phyloP scores from a whole-genome alignment of 2,888 invertebrate genomes.

The Pegoplata infirma region DNA sequence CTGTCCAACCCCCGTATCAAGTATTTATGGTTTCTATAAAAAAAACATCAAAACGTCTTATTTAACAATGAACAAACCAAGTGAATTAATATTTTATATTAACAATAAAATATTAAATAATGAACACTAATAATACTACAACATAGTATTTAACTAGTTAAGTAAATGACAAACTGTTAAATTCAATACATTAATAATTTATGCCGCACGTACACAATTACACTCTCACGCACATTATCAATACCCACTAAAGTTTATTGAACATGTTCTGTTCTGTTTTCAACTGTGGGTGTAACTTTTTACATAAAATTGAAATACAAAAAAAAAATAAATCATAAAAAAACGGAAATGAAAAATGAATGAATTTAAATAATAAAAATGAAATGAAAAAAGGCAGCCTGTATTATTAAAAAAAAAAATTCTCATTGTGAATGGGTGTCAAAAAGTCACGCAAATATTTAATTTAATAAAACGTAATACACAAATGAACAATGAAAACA shows the following conservation, averaged over 20 bases:
- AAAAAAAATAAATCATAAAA: constrained; percentile 41
- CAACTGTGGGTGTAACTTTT: constrained; percentile 37
- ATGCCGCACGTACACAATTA: constrained; percentile 41
- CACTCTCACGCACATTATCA: constrained; percentile 37
- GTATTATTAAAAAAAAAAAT: constrained; percentile 37
- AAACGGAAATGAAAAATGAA: constrained; percentile 53
- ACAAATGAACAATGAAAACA: constrained; percentile 46
- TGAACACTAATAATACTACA: background rate
- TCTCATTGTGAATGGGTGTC: constrained; percentile 48
- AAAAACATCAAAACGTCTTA: too few relatives aligned
- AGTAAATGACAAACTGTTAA: constrained; percentile 30
- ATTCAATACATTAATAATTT: constrained; percentile 48
- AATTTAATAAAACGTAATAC: constrained; percentile 54
- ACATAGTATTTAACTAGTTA: too few relatives aligned
- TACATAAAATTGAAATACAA: constrained; percentile 18
- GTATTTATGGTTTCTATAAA: too few relatives aligned
- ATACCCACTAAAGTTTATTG: background rate
- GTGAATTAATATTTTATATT: background rate
- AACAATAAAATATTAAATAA: background rate
- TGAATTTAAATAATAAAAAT: constrained; percentile 56
- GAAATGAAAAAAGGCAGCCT: constrained; percentile 26
- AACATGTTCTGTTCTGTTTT: constrained; percentile 29
- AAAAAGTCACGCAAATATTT: constrained; percentile 60
- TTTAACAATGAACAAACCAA: background rate
- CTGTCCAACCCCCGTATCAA: too few relatives aligned